Base-by-base conservation (phyloP, 1,140 invertebrate genomes). In the Bombus huntii region DNA sequence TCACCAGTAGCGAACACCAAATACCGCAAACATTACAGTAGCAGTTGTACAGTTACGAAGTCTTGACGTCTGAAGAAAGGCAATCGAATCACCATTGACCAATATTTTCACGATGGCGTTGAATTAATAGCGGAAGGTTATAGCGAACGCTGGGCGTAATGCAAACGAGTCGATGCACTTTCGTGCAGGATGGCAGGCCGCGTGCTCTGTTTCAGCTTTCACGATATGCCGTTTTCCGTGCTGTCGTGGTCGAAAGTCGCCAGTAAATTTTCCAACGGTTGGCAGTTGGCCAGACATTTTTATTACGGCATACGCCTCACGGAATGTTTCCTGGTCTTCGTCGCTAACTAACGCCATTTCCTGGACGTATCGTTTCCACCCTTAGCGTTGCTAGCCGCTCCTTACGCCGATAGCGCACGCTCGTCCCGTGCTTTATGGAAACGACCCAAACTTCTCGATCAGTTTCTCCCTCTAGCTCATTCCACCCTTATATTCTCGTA, bases 261-360 rank as follows among this genome's bases (percentile, higher is more conserved):
- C 80, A 76, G 89, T 91, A 91, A 91, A 92, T 92, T 89, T 90
- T 89, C 91, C 84, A 92, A 92, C 87, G 86, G 76, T 88, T 93
- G 92, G 92, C 92, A 91, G 18, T 39, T 37, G 34, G 91, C 92
- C 92, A 93, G 90, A 91, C 91, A 87, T 92, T 92, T 90, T 89
- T 89, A 87, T 89, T 84, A 90, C 83, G 81, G 65, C 78, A 74
- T 74, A 74, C 90, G 87, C 68, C 87, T 78, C 78, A 70, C 87
- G 34, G 34, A 83, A 79, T 65, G 77, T 81, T 87, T 75, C 70
- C 66, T 80, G 53, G 57, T 53, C 73, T 25, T n/a, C 62, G 81
- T 53, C 65, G 47, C 47, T 85, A 84, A 86, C 76, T 71, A 66
- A 80, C 71, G 15, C 57, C 70, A 57, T 66, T 80, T 73, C 22